These are phyloP conservation scores for Pyrrhia umbra DNA, from an alignment of 2,888 invertebrate genomes.

Conservation along the genomic window DNA sequence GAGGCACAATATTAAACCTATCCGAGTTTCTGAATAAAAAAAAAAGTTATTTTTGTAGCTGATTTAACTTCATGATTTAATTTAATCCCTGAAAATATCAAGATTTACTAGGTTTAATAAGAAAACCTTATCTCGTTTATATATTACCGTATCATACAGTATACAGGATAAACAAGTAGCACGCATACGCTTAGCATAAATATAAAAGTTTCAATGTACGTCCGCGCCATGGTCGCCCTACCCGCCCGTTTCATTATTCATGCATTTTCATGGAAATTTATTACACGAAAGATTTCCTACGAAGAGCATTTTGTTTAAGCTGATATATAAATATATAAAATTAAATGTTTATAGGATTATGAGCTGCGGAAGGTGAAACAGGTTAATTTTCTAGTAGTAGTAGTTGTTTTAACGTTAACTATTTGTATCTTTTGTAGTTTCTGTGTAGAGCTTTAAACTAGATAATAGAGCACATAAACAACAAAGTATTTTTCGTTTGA, in stretches of 20 bases:
- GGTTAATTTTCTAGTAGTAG: no score
- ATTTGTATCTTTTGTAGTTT: neutral
- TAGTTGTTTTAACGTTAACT: neutral
- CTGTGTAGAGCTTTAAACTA: neutral
- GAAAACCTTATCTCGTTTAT: conserved; percentile 11
- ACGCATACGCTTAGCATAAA: conserved; percentile 41
- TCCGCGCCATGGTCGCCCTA: conserved; percentile 40
- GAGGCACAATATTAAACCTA: neutral
- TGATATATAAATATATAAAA: conserved; percentile 23
- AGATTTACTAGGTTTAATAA: conserved; percentile 15
- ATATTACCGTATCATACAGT: neutral
- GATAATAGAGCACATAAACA: neutral
- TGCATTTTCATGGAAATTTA: conserved; percentile 60
- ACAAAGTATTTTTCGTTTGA: neutral
- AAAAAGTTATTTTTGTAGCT: neutral
- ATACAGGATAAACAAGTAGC: neutral
- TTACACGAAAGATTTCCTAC: conserved; percentile 41
- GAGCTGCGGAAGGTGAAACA: neutral
- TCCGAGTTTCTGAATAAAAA: conserved; percentile 1
- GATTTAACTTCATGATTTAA: conserved; percentile 21
- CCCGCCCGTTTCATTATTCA: conserved; percentile 53
- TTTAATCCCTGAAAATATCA: neutral
- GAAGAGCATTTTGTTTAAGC: conserved; percentile 35
- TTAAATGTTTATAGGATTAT: conserved; percentile 17
- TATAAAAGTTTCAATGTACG: conserved; percentile 27